Evolutionary conservation across 2,888 invertebrate genomes (phyloP), one percentile per base, ranked within the genome.

Genomic region (Thymelicus sylvestris): DNA sequence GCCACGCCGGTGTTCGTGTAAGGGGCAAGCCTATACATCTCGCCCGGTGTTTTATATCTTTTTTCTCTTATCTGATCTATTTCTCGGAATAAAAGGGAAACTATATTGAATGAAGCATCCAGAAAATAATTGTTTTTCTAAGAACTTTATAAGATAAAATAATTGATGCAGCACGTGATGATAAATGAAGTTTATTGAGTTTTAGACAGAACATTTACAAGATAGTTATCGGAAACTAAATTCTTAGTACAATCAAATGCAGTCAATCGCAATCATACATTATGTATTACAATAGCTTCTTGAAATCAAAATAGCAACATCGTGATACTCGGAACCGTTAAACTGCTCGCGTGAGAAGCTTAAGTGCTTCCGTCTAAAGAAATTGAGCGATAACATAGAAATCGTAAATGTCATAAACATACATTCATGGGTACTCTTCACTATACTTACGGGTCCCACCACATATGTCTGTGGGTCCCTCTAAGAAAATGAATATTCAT

Each of bases 321-420:
- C 81, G 81, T 86, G 82, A 82, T 81, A 77, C 77, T 77, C 77
- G 76, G 76, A 76, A 78, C 85, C 83, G 86, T 86, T 86, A 83
- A 84, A 83, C 77, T 72, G 73, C 80, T 83, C 79, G 80, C 82
- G 81, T 81, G 80, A 80, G 77, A 77, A 69, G 63, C 73, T 72
- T 75, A 77, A 79, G 76, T 75, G 76, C 80, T 85, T 85, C 83
- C 80, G 74, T 75, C 66, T 73, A 73, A 71, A 73, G 73, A 72
- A 75, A 76, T 78, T 65, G 70, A 61, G 65, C 60, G 60, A 65
- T 70, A 70, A 66, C 65, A 60, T 38, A 65, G 69, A 60, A 65
- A 70, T 65, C 24, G 24, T 65, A 64, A 50, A 52, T 65, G 41
- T 70, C 63, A 65, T 65, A 57, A 57, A 55, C 57, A 65, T 31